A percentile compares a stretch with the other conserved stretches of the same genome.
phyloP scores from a whole-genome alignment of 2,888 invertebrate genomes.

The Leptopilina drosophilae region DNA sequence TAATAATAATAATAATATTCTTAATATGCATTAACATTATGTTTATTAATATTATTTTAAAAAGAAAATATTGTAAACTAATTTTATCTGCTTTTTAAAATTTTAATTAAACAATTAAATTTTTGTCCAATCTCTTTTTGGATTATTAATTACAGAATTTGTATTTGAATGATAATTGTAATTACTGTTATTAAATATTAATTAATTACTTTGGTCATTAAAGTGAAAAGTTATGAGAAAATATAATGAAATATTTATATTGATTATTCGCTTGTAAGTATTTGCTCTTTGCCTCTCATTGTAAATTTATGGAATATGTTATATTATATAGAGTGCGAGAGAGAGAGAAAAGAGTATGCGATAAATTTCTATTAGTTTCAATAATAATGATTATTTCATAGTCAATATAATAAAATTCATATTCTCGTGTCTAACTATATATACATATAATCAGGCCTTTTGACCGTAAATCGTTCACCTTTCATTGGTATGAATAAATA shows the following conservation, averaged over 20 bases:
- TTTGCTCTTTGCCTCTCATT: not conserved
- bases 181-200: not conserved
- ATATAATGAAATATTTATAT: not conserved
- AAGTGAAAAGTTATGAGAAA: not conserved
- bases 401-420: slow-evolving; percentile 14
- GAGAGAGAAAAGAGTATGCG: not conserved
- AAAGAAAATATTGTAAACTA: no score
- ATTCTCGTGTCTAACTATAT: not conserved
- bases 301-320: slow-evolving; percentile 1
- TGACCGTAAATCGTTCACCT: slow-evolving; percentile 9
- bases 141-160: no score
- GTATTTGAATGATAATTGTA: not conserved
- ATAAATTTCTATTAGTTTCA: slow-evolving; percentile 13
- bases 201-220: not conserved
- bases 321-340: not conserved
- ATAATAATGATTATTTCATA: slow-evolving; percentile 24
- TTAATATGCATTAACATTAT: no score
- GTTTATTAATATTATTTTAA: no score
- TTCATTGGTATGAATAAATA: slow-evolving; percentile 6
- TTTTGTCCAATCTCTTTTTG: no score
- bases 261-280: not conserved
- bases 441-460: not conserved
- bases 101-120: no score
- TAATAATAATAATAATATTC: no score
- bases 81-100: no score